Percentiles rank a stretch among this genome's conserved stretches.
Evolutionary conservation across 2,113 vertebrate genomes (phyloP).

Genomic region (Columba janthina): DNA sequence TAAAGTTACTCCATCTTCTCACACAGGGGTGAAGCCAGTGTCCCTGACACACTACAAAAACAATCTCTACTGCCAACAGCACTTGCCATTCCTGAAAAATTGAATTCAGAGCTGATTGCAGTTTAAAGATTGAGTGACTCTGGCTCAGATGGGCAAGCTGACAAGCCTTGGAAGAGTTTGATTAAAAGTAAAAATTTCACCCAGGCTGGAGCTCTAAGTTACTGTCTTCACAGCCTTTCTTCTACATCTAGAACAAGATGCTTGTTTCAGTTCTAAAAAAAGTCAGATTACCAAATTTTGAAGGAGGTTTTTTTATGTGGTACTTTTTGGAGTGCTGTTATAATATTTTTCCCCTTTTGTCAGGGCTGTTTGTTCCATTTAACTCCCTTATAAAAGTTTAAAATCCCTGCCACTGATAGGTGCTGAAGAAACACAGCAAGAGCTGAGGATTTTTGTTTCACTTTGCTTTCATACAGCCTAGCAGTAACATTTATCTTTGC

Average conservation of each 20-base stretch:
- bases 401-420: neutral
- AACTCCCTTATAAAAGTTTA: neutral
- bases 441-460: neutral
- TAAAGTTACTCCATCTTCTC: neutral
- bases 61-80: neutral
- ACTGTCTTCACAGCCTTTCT: neutral
- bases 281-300: neutral
- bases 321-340: neutral
- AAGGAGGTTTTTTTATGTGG: neutral
- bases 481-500: neutral
- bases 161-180: neutral
- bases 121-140: neutral
- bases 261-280: neutral
- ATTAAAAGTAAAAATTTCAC: neutral
- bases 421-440: neutral
- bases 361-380: neutral
- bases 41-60: neutral
- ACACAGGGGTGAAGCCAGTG: fast-evolving
- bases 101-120: neutral
- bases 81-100: neutral
- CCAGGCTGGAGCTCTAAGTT: neutral
- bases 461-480: neutral
- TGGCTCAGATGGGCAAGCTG: neutral
- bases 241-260: neutral
- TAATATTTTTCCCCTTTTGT: neutral